Conservation (phyloP, 1,140 invertebrate species). For the Lepidurus arcticus region DNA sequence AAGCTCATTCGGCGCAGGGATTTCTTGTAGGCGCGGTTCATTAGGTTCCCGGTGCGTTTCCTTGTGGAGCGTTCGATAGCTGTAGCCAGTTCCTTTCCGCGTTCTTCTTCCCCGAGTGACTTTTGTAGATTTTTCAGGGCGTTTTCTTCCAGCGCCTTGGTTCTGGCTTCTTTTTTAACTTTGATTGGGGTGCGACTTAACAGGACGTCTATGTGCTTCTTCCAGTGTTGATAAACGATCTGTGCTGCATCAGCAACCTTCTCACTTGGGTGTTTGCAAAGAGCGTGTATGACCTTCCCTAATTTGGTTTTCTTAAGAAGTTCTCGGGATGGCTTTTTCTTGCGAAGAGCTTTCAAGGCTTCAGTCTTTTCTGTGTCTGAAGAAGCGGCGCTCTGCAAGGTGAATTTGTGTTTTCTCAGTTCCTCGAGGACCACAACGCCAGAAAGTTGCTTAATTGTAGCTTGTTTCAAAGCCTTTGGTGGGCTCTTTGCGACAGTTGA, state of each 20-base stretch:
- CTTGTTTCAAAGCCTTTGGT: neutral
- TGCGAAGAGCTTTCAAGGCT: neutral
- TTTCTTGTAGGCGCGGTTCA: neutral
- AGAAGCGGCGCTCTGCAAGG: neutral
- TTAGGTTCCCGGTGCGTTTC: neutral
- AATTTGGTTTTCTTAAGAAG: neutral
- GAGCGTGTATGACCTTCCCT: neutral
- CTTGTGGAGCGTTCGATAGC: neutral
- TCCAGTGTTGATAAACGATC: neutral
- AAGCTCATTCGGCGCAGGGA: slow-evolving; percentile 4
- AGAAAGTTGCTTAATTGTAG: neutral
- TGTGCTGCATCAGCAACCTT: neutral
- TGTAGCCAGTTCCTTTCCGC: neutral
- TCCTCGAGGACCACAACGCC: neutral
- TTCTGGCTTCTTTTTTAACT: neutral
- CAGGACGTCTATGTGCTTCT: neutral
- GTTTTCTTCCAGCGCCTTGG: neutral
- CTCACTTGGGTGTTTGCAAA: neutral
- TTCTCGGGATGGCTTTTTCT: neutral
- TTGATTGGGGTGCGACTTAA: neutral
- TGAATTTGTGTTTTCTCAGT: neutral
- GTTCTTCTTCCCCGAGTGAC: neutral
- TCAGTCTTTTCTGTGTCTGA: neutral
- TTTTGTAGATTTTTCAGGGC: neutral
- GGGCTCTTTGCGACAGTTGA: neutral